These are phyloP conservation scores for Adelges cooleyi DNA, from an alignment of 1,140 invertebrate species.

Conservation along the genomic window DNA sequence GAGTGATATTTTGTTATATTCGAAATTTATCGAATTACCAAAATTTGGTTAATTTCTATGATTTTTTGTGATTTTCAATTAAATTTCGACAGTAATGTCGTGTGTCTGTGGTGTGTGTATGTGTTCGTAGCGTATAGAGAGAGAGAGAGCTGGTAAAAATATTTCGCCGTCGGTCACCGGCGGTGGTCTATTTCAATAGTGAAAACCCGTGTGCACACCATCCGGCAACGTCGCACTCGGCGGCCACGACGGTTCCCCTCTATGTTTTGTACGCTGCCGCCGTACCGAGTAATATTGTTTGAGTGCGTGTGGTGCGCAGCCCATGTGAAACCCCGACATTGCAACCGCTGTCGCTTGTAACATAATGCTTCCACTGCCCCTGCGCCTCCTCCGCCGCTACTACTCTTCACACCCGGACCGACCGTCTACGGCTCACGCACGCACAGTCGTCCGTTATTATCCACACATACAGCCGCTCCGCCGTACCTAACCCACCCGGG, in stretches of 20 bases:
- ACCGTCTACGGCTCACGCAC: too few species aligned
- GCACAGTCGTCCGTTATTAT: too few species aligned
- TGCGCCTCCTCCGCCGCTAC: background rate
- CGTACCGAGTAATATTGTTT: background rate
- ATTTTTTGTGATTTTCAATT: too few species aligned
- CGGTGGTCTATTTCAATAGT: background rate
- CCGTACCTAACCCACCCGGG: background rate
- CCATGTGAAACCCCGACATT: slow-evolving; percentile 26
- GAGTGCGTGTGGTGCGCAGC: background rate
- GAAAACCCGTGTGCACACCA: slow-evolving; percentile 1
- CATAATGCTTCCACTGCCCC: background rate
- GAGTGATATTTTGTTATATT: too few species aligned
- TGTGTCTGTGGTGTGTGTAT: too few species aligned
- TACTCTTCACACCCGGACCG: too few species aligned
- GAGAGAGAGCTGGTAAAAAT: too few species aligned
- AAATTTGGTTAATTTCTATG: too few species aligned
- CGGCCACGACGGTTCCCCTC: slow-evolving; percentile 16
- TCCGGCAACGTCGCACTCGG: slow-evolving; percentile 20
- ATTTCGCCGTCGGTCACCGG: too few species aligned
- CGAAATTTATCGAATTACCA: too few species aligned
- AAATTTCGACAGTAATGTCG: too few species aligned
- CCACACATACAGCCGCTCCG: background rate
- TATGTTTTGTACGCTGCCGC: background rate
- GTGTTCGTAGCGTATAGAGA: too few species aligned
- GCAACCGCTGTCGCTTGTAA: slow-evolving; percentile 1